phyloP scores from a whole-genome alignment of 1,140 invertebrate species.

The Trachymyrmex cornetzi region DNA sequence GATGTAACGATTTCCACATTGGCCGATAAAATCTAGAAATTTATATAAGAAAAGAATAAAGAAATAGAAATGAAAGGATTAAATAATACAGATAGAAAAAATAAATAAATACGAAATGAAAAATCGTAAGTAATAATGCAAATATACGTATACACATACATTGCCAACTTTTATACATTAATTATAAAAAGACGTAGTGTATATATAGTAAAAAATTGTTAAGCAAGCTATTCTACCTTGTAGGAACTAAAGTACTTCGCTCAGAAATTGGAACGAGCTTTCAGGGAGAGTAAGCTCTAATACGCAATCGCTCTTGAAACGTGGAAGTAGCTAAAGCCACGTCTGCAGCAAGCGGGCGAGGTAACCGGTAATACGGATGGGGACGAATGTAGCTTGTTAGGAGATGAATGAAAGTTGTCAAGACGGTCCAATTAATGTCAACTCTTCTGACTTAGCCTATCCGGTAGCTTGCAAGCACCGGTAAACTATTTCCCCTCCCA shows the following conservation, averaged over 20 bases:
- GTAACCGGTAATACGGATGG: slow-evolving; percentile 81
- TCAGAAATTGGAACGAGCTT: slow-evolving; percentile 65
- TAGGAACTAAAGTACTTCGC: slow-evolving; percentile 36
- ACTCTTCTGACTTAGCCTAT: slow-evolving; percentile 85
- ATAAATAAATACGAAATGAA: not conserved
- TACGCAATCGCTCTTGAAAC: slow-evolving; percentile 62
- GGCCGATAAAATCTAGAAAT: not conserved
- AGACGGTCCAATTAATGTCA: slow-evolving; percentile 87
- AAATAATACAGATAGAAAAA: not conserved
- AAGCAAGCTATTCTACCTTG: slow-evolving; percentile 5
- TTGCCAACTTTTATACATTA: not conserved
- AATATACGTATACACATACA: not conserved
- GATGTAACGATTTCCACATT: not conserved
- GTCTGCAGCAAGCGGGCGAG: slow-evolving; percentile 58
- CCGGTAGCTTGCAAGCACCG: slow-evolving; percentile 80
- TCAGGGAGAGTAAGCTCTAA: slow-evolving; percentile 56
- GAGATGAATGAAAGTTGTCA: slow-evolving; percentile 86
- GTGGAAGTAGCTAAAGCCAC: slow-evolving; percentile 36
- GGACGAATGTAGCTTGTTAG: slow-evolving; percentile 86
- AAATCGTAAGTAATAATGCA: not conserved
- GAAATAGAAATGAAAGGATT: not conserved
- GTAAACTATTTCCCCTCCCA: slow-evolving; percentile 41
- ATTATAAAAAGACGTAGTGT: not conserved
- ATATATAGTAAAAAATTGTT: slow-evolving; percentile 41
- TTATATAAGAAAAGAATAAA: not conserved